These are phyloP conservation scores for Cyanoderma ruficeps DNA, from an alignment of 2,113 vertebrate genomes.

Conservation along the genomic window DNA sequence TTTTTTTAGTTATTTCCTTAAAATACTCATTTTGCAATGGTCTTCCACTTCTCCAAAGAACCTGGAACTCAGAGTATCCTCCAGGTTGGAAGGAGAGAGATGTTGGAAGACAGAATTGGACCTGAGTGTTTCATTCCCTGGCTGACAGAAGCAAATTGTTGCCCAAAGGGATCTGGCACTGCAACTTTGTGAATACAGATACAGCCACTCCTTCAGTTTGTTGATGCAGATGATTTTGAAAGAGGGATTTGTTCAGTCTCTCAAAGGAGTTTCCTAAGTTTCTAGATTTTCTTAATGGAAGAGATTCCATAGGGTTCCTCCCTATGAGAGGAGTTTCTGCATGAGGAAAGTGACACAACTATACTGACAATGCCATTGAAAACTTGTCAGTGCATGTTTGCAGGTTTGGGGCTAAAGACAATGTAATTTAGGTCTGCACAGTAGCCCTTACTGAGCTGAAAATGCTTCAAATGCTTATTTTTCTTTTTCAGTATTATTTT, in stretches of 20 bases:
- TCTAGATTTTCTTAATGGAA: background rate
- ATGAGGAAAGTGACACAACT: background rate
- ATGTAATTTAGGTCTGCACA: background rate
- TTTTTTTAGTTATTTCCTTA: background rate
- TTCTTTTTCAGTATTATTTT: background rate
- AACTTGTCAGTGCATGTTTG: background rate
- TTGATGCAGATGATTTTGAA: background rate
- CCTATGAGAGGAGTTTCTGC: background rate
- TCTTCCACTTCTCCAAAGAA: background rate
- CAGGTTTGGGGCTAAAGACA: background rate
- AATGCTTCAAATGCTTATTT: background rate
- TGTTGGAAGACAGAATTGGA: background rate
- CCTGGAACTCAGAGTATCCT: background rate
- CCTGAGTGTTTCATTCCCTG: background rate
- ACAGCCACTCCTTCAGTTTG: background rate
- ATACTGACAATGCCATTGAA: rapidly evolving
- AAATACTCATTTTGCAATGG: background rate
- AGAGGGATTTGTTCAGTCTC: background rate
- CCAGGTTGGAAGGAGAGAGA: background rate
- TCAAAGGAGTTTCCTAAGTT: background rate
- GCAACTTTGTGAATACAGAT: background rate
- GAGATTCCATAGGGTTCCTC: background rate
- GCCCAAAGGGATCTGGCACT: background rate
- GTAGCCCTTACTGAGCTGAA: background rate
- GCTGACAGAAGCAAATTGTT: background rate